phyloP scores from a whole-genome alignment of 2,797 vertebrate genomes.

The Gambusia yucatana region DNA sequence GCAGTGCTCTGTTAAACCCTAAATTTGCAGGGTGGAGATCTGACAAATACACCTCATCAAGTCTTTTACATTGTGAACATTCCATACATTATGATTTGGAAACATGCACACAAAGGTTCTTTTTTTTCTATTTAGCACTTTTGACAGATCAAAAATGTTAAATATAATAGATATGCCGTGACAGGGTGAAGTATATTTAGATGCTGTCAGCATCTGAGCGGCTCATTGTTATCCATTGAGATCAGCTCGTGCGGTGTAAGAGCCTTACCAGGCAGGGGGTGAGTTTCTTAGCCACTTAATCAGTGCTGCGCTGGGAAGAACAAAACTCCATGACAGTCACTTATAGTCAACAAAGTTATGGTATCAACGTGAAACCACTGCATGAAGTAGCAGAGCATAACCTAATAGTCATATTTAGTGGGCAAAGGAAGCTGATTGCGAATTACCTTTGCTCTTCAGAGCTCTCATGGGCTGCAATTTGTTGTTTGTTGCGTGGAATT shows the following conservation, averaged over 20 bases:
- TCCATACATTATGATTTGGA: background rate
- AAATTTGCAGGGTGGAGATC: constrained; percentile 13
- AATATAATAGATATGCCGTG: constrained; percentile 42
- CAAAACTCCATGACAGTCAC: constrained; percentile 49
- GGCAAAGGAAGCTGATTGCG: constrained; percentile 18
- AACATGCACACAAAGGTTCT: background rate
- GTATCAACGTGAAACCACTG: constrained; percentile 29
- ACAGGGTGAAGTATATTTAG: constrained; percentile 58
- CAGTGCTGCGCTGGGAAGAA: constrained; percentile 41
- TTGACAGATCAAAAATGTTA: constrained; percentile 24
- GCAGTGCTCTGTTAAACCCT: constrained; percentile 3
- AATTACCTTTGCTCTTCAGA: constrained; percentile 13
- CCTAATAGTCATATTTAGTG: constrained; percentile 38
- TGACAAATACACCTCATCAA: constrained; percentile 3
- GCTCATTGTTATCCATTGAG: constrained; percentile 72
- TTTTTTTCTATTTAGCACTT: constrained; percentile 8
- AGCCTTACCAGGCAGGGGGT: constrained; percentile 64
- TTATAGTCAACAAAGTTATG: constrained; percentile 45
- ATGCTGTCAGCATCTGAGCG: constrained; percentile 64
- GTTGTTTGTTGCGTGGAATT: constrained; percentile 14
- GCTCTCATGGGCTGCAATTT: constrained; percentile 32
- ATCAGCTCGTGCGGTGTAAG: constrained; percentile 54
- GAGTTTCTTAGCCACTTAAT: constrained; percentile 63
- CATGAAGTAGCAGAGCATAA: constrained; percentile 25
- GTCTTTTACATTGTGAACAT: background rate